These are phyloP conservation scores for Autographa gamma DNA, from an alignment of 2,888 invertebrate species.

Conservation along the genomic window DNA sequence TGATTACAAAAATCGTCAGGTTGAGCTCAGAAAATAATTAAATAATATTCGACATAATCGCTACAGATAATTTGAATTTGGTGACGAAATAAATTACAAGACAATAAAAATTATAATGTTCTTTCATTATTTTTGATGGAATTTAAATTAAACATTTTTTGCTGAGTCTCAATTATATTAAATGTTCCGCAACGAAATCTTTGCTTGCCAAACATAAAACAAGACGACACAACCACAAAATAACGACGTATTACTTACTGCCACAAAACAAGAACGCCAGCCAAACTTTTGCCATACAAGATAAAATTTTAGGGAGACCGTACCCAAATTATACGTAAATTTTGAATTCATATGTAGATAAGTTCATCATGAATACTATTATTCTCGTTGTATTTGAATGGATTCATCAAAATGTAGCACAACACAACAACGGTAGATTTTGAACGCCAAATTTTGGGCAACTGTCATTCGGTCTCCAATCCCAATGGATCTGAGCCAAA, in stretches of 20 bases:
- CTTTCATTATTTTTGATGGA: too few relatives aligned
- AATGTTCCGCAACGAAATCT: too few relatives aligned
- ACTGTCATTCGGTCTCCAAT: slow-evolving; percentile 29
- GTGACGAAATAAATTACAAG: too few relatives aligned
- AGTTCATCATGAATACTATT: slow-evolving; percentile 11
- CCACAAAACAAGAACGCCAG: background rate
- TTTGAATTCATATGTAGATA: slow-evolving; percentile 7
- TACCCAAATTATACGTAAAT: background rate
- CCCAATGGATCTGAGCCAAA: slow-evolving; percentile 31
- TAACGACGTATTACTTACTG: background rate
- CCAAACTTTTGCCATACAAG: slow-evolving; percentile 1
- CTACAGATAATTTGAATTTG: too few relatives aligned
- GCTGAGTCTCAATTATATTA: too few relatives aligned
- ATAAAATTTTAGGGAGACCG: background rate
- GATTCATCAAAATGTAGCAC: slow-evolving; percentile 33
- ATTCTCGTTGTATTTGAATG: slow-evolving; percentile 15
- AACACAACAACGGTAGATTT: slow-evolving; percentile 42
- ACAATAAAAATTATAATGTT: too few relatives aligned
- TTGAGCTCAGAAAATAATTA: too few relatives aligned
- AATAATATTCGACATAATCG: too few relatives aligned
- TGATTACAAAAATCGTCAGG: too few relatives aligned
- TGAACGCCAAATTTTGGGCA: slow-evolving; percentile 28
- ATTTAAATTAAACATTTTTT: too few relatives aligned
- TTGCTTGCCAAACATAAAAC: background rate
- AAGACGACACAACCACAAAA: background rate